phyloP scores from a whole-genome alignment of 1,140 invertebrate species.

The Drosophila leontia region DNA sequence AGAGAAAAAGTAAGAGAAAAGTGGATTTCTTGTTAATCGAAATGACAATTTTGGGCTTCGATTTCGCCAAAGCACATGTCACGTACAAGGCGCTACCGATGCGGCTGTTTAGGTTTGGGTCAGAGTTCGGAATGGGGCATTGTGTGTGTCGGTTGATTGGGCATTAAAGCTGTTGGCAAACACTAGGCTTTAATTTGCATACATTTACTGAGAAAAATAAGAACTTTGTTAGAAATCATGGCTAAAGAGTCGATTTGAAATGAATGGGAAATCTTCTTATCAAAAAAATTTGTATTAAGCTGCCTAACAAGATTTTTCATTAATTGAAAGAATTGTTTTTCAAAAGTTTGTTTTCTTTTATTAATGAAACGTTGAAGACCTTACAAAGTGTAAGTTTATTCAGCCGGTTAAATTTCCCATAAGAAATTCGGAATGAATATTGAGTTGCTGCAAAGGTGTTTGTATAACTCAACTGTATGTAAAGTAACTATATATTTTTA shows the following conservation, averaged over 20 bases:
- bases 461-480: background rate
- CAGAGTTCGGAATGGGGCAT: background rate
- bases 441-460: background rate
- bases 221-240: background rate
- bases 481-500: background rate
- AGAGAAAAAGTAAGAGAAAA: constrained; percentile 48
- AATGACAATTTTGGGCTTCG: constrained; percentile 70
- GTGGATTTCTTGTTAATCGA: constrained; percentile 76
- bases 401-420: background rate
- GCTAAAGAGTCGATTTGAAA: background rate
- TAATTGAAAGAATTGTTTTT: background rate
- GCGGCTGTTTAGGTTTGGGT: constrained; percentile 16
- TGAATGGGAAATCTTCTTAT: too few relatives aligned
- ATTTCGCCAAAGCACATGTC: constrained; percentile 46
- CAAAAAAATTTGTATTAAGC: background rate
- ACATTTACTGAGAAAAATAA: too few relatives aligned
- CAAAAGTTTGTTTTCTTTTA: constrained; percentile 2
- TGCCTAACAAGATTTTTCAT: background rate
- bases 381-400: background rate
- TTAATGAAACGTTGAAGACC: background rate
- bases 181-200: constrained; percentile 42
- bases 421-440: background rate
- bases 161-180: constrained; percentile 30
- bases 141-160: constrained; percentile 16
- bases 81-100: constrained; percentile 49